Percentiles rank a stretch among this genome's conserved stretches.
These are phyloP conservation scores for Liolophura sinensis DNA, from an alignment of 1,140 invertebrate species.

Conservation along the genomic window DNA sequence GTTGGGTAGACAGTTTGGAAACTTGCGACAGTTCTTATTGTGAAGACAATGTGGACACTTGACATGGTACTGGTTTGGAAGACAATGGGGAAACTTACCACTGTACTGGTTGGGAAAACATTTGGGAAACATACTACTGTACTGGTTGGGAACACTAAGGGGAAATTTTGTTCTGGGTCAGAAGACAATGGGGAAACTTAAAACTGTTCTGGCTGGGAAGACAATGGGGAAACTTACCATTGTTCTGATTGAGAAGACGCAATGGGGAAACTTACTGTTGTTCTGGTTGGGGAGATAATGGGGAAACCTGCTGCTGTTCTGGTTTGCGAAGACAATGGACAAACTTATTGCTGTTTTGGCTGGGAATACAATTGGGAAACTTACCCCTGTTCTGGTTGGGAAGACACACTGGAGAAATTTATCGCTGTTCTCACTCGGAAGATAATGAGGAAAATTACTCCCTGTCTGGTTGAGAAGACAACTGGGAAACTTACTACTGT, in stretches of 20 bases:
- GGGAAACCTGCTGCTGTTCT: neutral
- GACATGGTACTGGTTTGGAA: neutral
- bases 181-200: conserved; percentile 53
- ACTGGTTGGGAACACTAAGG: conserved; percentile 3
- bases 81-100: neutral
- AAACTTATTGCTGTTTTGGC: neutral
- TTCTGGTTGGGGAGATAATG: neutral
- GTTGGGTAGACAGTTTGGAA: too few relatives aligned
- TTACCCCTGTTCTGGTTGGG: too few relatives aligned
- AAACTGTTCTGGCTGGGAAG: neutral
- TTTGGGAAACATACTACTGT: conserved; percentile 78
- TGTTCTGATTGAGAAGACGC: too few relatives aligned
- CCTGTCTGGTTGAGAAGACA: conserved; percentile 91
- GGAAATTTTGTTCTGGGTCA: neutral
- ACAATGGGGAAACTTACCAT: too few relatives aligned
- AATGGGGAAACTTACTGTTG: too few relatives aligned
- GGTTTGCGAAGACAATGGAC: conserved; percentile 53
- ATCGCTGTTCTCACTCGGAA: neutral
- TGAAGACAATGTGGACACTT: neutral
- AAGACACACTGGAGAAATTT: too few relatives aligned
- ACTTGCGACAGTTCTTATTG: too few relatives aligned
- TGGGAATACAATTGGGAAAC: too few relatives aligned
- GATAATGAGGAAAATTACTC: conserved; percentile 68
- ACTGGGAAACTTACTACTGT: neutral
- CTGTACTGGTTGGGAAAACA: neutral